Conservation (phyloP, 2,888 invertebrate species). For the Sphecodes monilicornis region DNA sequence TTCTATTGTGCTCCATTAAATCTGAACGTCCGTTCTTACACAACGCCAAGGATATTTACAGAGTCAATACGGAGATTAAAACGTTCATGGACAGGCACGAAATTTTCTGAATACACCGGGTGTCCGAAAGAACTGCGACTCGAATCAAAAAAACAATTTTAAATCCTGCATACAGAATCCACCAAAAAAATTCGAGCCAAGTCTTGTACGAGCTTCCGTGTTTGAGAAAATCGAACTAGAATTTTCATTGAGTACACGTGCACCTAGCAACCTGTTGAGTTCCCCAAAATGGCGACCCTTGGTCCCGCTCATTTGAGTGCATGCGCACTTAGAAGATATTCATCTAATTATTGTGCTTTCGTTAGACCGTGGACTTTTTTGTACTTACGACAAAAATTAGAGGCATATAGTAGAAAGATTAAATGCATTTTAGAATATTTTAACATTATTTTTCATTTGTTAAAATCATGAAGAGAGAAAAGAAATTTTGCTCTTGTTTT, state of each 20-base stretch:
- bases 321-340: neutral
- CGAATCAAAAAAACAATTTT: neutral
- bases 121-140: neutral
- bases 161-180: neutral
- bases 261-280: neutral
- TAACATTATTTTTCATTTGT: no score
- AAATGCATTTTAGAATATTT: no score
- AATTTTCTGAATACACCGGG: neutral
- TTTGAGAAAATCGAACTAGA: neutral
- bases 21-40: neutral
- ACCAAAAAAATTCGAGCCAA: neutral
- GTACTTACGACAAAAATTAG: no score
- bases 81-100: neutral
- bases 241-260: neutral
- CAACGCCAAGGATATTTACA: neutral
- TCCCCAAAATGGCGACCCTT: neutral
- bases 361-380: no score
- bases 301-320: neutral
- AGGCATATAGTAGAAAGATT: no score
- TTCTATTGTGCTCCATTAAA: slow-evolving; percentile 33
- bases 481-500: no score
- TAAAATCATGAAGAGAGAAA: no score
- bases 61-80: neutral
- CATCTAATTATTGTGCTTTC: neutral
- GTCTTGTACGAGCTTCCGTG: no score